phyloP scores from a whole-genome alignment of 1,140 invertebrate species.

The Muscidifurax raptorellus region DNA sequence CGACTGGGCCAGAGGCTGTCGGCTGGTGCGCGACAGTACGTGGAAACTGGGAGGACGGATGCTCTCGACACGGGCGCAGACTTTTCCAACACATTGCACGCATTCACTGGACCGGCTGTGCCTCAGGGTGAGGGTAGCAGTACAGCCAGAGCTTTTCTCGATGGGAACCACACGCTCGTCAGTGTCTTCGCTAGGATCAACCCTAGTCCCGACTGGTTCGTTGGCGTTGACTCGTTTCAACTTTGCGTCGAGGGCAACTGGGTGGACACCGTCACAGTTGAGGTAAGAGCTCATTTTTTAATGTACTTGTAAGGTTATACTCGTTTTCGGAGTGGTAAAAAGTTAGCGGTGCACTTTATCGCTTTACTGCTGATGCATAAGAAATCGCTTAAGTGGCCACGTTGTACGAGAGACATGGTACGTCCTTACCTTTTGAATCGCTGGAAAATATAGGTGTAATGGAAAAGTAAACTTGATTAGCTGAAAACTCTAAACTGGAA shows the following conservation, averaged over 20 bases:
- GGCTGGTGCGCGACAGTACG: conserved; percentile 85
- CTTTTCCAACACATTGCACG: conserved; percentile 78
- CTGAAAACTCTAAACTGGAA: too few species aligned
- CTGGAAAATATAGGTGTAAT: too few species aligned
- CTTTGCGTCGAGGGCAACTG: conserved; percentile 96
- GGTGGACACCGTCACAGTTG: conserved; percentile 93
- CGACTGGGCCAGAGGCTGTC: conserved; percentile 85
- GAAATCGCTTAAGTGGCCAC: background rate
- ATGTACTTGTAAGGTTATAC: too few species aligned
- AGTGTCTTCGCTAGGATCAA: conserved; percentile 91
- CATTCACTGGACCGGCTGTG: conserved; percentile 88
- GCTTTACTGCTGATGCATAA: background rate
- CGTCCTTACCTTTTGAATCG: too few species aligned
- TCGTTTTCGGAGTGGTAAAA: too few species aligned
- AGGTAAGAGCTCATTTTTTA: conserved; percentile 77
- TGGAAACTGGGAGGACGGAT: conserved; percentile 86
- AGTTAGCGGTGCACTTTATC: background rate
- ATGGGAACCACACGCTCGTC: conserved; percentile 92
- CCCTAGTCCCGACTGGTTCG: conserved; percentile 99
- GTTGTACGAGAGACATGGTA: background rate
- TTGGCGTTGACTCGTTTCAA: conserved; percentile 94
- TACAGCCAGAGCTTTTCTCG: conserved; percentile 90
- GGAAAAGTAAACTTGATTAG: too few species aligned
- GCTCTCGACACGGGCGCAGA: conserved; percentile 80
- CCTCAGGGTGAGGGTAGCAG: conserved; percentile 85